phyloP scores from a whole-genome alignment of 2,113 vertebrate species.

The Montifringilla adamsi region DNA sequence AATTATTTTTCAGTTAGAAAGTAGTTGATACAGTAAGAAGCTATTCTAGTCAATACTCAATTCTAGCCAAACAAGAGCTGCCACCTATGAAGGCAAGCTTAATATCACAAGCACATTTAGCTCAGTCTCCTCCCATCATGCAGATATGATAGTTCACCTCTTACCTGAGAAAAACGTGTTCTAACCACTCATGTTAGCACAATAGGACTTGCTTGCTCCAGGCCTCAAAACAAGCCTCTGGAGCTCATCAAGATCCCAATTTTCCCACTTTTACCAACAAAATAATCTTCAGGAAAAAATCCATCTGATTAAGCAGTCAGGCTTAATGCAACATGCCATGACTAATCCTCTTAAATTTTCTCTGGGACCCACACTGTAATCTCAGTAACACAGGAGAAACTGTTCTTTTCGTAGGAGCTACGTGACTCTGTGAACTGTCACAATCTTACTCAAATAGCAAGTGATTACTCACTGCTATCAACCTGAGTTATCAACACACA shows the following conservation, averaged over 20 bases:
- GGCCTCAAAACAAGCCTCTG: not conserved
- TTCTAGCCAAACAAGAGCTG: not conserved
- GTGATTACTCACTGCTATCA: not conserved
- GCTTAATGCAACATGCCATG: not conserved
- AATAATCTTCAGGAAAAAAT: slow-evolving; percentile 29
- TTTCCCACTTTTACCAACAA: slow-evolving; percentile 7
- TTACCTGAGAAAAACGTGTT: not conserved
- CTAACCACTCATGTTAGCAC: not conserved
- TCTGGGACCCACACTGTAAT: not conserved
- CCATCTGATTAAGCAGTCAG: slow-evolving; percentile 28
- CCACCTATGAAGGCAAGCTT: not conserved
- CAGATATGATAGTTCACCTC: not conserved
- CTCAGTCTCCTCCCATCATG: not conserved
- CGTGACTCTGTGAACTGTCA: not conserved
- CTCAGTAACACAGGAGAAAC: not conserved
- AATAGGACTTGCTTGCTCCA: not conserved
- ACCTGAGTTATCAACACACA: not conserved
- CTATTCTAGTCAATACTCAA: not conserved
- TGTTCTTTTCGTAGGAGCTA: not conserved
- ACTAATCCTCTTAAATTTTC: slow-evolving; percentile 26
- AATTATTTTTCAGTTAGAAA: slow-evolving; percentile 44
- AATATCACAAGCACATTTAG: not conserved
- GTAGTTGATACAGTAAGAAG: not conserved
- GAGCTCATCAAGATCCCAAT: not conserved
- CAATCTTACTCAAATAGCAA: not conserved